Evolutionary conservation across 2,888 invertebrate species (phyloP).

Genomic region (Hetaerina titia): DNA sequence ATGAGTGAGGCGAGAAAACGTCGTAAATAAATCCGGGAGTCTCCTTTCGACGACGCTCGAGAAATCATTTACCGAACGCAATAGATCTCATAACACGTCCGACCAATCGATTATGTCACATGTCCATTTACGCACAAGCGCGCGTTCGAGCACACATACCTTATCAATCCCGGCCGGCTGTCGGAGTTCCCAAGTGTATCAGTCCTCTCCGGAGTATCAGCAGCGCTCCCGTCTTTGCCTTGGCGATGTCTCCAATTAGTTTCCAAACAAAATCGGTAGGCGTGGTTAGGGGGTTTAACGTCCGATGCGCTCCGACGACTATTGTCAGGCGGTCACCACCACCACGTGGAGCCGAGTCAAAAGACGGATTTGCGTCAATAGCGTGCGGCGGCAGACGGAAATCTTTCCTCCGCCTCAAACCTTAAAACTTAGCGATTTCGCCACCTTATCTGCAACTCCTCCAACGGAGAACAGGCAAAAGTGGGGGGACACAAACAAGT

Average conservation of each 20-base stretch:
- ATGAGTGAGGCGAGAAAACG: background rate
- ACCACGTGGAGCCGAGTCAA: background rate
- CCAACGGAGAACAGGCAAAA: background rate
- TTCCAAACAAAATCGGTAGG: conserved; percentile 17
- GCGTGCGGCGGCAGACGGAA: background rate
- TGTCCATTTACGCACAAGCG: background rate
- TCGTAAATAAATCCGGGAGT: background rate
- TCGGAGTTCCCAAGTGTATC: background rate
- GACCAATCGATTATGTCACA: conserved; percentile 32
- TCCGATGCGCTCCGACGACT: background rate
- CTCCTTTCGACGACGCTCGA: background rate
- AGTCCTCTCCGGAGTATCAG: background rate
- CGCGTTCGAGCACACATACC: background rate
- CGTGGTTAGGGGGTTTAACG: background rate
- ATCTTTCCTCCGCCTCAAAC: background rate
- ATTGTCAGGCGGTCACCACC: background rate
- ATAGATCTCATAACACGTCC: background rate
- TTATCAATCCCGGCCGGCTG: conserved; percentile 6
- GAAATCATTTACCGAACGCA: background rate
- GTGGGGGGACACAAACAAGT: background rate
- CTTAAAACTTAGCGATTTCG: background rate
- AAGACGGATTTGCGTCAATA: background rate
- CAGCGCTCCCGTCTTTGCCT: background rate
- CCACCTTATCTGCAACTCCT: background rate
- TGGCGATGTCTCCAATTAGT: background rate